Percentiles rank a stretch among this genome's conserved stretches.
Conservation (phyloP, 2,888 invertebrate species). For the Macrosiphum euphorbiae region DNA sequence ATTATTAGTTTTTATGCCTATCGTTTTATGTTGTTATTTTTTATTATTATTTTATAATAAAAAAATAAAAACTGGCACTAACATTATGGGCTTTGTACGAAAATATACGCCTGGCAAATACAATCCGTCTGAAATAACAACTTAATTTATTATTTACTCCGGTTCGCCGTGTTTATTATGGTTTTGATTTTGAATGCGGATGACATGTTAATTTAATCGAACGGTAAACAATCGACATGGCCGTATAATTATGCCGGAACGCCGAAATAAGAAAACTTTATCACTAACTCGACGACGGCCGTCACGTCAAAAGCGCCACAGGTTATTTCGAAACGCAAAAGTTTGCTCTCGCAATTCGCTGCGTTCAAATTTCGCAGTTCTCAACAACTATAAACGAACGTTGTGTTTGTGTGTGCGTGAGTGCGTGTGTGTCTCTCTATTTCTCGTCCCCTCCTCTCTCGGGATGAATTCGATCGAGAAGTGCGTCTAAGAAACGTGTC, state of each 20-base stretch:
- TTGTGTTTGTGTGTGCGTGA: not conserved
- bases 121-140: not conserved
- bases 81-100: not conserved
- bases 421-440: not conserved
- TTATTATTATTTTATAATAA: not conserved
- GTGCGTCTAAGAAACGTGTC: slow-evolving; percentile 40
- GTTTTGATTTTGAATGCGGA: not conserved
- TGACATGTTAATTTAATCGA: slow-evolving; percentile 47
- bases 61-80: not conserved
- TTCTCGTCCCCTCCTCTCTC: slow-evolving; percentile 11
- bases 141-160: not conserved
- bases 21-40: not conserved
- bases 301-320: slow-evolving; percentile 57
- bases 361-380: slow-evolving; percentile 44
- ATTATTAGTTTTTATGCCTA: not conserved
- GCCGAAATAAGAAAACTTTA: slow-evolving; percentile 58
- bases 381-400: slow-evolving; percentile 51
- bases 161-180: not conserved
- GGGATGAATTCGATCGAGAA: slow-evolving; percentile 50
- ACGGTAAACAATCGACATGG: slow-evolving; percentile 30
- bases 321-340: slow-evolving; percentile 53
- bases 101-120: not conserved
- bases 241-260: not conserved
- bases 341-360: slow-evolving; percentile 16
- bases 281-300: slow-evolving; percentile 11